These are phyloP conservation scores for Phataginus tricuspis DNA, from an alignment of 2,797 vertebrate species.

Conservation along the genomic window DNA sequence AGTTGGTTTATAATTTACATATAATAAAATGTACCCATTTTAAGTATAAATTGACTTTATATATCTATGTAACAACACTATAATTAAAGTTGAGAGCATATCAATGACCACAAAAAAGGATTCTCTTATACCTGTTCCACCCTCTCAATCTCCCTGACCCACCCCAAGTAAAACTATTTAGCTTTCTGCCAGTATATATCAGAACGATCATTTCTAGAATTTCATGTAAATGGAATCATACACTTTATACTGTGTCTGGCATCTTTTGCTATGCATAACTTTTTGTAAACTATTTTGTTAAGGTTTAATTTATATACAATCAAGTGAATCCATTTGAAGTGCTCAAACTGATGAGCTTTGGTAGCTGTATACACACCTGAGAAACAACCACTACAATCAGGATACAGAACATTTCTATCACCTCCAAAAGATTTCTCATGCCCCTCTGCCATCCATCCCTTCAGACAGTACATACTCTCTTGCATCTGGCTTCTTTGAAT, in stretches of 20 bases:
- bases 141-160: neutral
- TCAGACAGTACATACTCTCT: neutral
- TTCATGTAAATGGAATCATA: neutral
- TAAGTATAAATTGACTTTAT: neutral
- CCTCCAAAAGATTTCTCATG: neutral
- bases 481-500: neutral
- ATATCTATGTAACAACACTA: neutral
- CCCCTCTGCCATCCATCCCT: neutral
- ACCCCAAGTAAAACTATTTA: neutral
- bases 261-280: neutral
- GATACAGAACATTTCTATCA: neutral
- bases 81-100: neutral
- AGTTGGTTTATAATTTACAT: neutral
- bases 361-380: neutral
- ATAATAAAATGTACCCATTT: neutral
- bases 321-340: neutral
- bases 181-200: neutral
- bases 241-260: neutral
- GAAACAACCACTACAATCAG: neutral
- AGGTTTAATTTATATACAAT: neutral
- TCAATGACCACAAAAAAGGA: neutral
- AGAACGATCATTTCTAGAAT: neutral
- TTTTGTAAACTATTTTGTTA: neutral
- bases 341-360: neutral
- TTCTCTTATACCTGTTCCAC: neutral